Percentiles rank a stretch among this genome's conserved stretches.
Evolutionary conservation across 2,797 vertebrate genomes (phyloP).

Genomic region (Heterohyrax brucei): DNA sequence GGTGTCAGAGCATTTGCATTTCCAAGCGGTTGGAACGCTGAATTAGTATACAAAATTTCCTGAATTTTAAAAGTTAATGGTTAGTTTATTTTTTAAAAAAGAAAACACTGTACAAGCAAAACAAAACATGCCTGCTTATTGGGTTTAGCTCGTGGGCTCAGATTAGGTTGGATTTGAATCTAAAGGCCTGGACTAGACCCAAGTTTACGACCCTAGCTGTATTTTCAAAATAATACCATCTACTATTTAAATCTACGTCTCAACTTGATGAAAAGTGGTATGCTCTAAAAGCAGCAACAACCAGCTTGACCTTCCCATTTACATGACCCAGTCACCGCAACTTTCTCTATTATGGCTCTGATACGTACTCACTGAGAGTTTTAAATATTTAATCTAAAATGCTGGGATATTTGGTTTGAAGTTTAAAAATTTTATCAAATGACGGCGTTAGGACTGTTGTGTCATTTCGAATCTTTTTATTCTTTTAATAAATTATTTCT

Average conservation of each 20-base stretch:
- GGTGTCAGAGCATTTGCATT: not conserved
- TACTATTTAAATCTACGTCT: constrained; percentile 15
- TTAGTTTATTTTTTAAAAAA: not conserved
- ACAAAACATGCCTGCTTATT: not conserved
- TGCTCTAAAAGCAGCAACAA: not conserved
- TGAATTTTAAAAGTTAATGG: not conserved
- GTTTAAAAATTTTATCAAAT: constrained; percentile 61
- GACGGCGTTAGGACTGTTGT: constrained; percentile 39
- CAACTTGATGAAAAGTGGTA: constrained; percentile 30
- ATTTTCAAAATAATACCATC: not conserved
- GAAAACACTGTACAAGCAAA: not conserved
- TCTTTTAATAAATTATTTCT: constrained; percentile 71
- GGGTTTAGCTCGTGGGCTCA: not conserved
- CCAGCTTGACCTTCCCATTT: not conserved
- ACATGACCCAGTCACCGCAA: not conserved
- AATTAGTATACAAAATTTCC: constrained; percentile 31
- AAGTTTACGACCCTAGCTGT: not conserved
- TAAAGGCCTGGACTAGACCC: not conserved
- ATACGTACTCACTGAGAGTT: not conserved
- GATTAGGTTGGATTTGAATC: not conserved
- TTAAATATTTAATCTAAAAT: constrained; percentile 77
- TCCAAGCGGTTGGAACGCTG: constrained; percentile 4
- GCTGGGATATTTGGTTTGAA: constrained; percentile 68
- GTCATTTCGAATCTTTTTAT: constrained; percentile 66
- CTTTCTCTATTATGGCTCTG: constrained; percentile 39